A percentile compares a stretch with the other conserved stretches of the same genome.
These are phyloP conservation scores for Amphipyra berbera DNA, from an alignment of 2,888 invertebrate species.

Conservation along the genomic window DNA sequence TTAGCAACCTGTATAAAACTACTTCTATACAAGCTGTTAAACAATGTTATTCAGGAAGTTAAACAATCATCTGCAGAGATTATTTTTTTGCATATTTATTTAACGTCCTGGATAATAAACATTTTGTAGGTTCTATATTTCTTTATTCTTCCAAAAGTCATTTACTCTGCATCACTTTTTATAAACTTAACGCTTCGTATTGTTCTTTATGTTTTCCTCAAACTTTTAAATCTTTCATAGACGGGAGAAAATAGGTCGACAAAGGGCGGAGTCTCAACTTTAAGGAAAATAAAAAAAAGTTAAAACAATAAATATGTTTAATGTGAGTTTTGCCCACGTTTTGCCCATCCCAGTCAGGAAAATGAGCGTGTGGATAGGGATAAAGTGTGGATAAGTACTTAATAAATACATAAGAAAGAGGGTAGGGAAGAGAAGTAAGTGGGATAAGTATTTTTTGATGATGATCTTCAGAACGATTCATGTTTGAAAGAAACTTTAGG, in stretches of 20 bases:
- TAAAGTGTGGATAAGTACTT: background rate
- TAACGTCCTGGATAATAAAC: conserved; percentile 1
- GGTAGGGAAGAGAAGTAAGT: background rate
- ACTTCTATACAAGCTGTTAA: no score
- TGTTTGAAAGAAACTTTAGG: background rate
- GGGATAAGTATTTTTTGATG: background rate
- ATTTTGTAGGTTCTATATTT: background rate
- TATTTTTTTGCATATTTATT: no score
- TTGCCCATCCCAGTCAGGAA: background rate
- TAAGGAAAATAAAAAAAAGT: conserved; percentile 23
- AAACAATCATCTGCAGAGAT: no score
- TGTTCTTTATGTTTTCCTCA: conserved; percentile 12
- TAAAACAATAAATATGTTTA: conserved; percentile 21
- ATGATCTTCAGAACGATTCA: background rate
- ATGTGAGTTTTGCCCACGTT: conserved; percentile 7
- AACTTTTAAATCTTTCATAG: conserved; percentile 22
- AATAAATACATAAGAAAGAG: background rate
- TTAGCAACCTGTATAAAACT: no score
- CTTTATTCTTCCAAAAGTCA: conserved; percentile 1
- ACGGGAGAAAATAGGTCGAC: conserved; percentile 1
- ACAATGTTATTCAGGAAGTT: no score
- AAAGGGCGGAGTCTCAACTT: background rate
- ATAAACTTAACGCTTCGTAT: conserved; percentile 4
- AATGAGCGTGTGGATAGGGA: background rate
- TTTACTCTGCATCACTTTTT: conserved; percentile 8